phyloP scores from a whole-genome alignment of 37 sponge, comb jelly and placozoan species.

The Corticium candelabrum region DNA sequence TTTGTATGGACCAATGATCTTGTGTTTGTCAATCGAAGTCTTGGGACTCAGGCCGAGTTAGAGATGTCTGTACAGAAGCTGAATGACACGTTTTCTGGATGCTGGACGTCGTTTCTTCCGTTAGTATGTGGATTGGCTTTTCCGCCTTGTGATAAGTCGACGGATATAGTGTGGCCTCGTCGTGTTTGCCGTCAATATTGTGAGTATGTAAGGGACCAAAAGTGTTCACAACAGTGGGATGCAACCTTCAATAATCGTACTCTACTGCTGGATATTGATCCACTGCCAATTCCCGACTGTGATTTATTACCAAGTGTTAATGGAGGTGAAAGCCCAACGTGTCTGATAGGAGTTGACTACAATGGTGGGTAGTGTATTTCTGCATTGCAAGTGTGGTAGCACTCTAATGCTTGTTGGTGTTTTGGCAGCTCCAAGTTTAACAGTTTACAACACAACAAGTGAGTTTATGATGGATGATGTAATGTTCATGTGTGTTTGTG shows the following conservation, averaged over 20 bases:
- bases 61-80: background rate
- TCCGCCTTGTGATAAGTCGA: background rate
- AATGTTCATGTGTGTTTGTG: too few relatives aligned
- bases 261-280: background rate
- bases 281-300: background rate
- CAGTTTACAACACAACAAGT: too few relatives aligned
- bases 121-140: background rate
- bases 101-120: background rate
- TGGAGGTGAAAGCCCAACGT: background rate
- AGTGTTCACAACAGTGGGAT: background rate
- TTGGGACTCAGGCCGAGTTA: background rate
- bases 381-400: too few relatives aligned
- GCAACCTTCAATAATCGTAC: background rate
- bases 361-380: too few relatives aligned
- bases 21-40: background rate
- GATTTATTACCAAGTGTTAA: background rate
- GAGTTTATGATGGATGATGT: too few relatives aligned
- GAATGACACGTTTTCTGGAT: background rate
- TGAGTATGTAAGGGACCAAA: background rate
- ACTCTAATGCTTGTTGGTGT: too few relatives aligned
- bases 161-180: background rate
- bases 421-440: too few relatives aligned
- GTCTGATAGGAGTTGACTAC: too few relatives aligned
- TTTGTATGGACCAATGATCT: background rate
- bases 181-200: background rate